Evolutionary conservation across 1,140 invertebrate species (phyloP).

Genomic region (Drosophila arawakana): DNA sequence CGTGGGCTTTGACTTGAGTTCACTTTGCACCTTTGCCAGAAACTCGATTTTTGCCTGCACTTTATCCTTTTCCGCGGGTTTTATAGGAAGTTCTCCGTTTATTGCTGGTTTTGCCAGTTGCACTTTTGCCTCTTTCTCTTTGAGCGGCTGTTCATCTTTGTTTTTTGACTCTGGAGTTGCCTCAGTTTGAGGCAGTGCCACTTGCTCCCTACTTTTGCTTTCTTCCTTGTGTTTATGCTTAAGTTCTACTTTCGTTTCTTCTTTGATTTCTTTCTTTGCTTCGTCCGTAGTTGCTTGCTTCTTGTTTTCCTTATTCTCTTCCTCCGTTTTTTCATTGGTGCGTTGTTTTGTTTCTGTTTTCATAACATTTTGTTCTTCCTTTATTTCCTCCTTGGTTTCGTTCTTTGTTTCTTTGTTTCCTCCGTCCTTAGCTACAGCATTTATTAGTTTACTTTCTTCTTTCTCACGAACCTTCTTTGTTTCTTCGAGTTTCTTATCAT

Average conservation of each 20-base stretch:
- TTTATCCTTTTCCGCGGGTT: conserved; percentile 39
- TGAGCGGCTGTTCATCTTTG: not conserved
- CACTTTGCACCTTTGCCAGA: conserved; percentile 67
- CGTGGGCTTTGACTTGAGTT: conserved; percentile 59
- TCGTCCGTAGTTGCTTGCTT: not conserved
- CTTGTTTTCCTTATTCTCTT: conserved; percentile 34
- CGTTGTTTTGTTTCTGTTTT: not conserved
- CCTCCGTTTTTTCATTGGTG: conserved; percentile 22
- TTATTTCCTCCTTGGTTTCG: not conserved
- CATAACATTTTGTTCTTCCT: not conserved
- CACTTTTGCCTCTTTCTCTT: not conserved
- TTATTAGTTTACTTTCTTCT: not conserved
- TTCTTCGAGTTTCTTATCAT: not conserved
- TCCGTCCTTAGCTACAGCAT: not conserved
- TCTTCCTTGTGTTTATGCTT: not conserved
- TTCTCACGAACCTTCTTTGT: not conserved
- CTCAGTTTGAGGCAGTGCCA: no score
- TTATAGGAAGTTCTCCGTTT: conserved; percentile 24
- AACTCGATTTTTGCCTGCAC: conserved; percentile 60
- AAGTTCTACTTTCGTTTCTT: not conserved
- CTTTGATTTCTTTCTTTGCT: not conserved
- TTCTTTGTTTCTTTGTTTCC: not conserved
- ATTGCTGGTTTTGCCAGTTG: not conserved
- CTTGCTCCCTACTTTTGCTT: not conserved
- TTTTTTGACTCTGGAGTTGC: not conserved